phyloP scores from a whole-genome alignment of 2,113 vertebrate species.

The Australoheros scitulus region DNA sequence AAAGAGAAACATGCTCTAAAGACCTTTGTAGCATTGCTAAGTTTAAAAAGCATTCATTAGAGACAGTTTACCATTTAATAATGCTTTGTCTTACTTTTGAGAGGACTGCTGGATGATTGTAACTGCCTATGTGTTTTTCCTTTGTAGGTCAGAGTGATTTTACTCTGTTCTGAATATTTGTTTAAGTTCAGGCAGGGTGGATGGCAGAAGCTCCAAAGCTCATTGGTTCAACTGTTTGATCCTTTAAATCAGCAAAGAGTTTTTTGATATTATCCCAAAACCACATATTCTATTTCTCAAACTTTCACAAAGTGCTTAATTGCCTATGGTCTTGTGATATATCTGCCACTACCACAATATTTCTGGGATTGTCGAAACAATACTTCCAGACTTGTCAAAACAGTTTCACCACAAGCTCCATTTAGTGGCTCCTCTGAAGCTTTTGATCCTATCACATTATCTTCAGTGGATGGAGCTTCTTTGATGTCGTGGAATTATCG shows the following conservation, averaged over 20 bases:
- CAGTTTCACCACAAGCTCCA: conserved; percentile 4
- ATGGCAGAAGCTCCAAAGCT: conserved; percentile 2
- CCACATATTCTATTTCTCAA: conserved; percentile 7
- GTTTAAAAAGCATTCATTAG: too few species aligned
- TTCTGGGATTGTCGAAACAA: conserved; percentile 25
- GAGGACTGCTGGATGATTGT: too few species aligned
- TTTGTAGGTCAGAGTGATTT: not conserved
- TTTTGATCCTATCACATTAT: not conserved
- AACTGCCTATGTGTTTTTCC: too few species aligned
- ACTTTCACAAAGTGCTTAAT: conserved; percentile 6
- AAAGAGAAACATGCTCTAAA: too few species aligned
- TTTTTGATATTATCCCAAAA: conserved; percentile 23
- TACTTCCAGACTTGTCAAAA: conserved; percentile 11
- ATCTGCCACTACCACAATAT: conserved; percentile 38
- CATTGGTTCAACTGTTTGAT: conserved; percentile 18
- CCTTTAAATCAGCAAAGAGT: conserved; percentile 16
- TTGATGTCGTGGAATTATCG: not conserved
- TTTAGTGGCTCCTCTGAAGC: conserved; percentile 5
- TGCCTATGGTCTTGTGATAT: conserved; percentile 9
- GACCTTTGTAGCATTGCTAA: too few species aligned
- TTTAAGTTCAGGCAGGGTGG: not conserved
- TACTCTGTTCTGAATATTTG: not conserved
- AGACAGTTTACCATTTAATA: too few species aligned
- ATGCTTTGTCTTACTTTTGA: too few species aligned
- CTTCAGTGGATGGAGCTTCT: not conserved